Base-by-base conservation (phyloP, 1,140 invertebrate species). In the Metaphire vulgaris region DNA sequence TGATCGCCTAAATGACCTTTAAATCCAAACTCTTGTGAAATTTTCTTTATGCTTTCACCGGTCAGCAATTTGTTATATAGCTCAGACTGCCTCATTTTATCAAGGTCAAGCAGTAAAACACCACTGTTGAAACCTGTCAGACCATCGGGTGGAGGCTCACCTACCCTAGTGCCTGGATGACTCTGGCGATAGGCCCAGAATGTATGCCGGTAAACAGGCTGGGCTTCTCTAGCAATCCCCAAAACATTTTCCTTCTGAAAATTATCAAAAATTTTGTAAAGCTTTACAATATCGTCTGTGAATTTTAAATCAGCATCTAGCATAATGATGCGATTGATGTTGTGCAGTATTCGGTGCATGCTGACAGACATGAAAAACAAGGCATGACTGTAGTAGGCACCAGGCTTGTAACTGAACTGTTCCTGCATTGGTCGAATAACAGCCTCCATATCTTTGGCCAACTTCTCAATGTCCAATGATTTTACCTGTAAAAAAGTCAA, bases 1-100 rank as follows among this genome's bases (percentile, higher is more conserved):
- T 95, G 93, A 85, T 94, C 93, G 1, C 93, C 93, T 28, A 95
- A 87, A 85, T 95, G 92, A 12, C 93, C 93, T 86, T 90, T 83
- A 72, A 89, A 89, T 33, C 87, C 85, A 85, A 92, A 93, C 83
- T 93, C 92, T 15, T 89, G 80, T 1, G 90, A 89, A 74, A 92
- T 84, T 66, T 88, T 85, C 31, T 88, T 81, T 26, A 93, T 87
- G 77, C 85, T 88, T 21, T 89, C 83, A 41, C 88, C 86, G 29
- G 85, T 88, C 12, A 92, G 81, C 67, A 91, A 85, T 16, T 88
- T 83, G 76, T 89, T 86, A 78, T 90, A 91, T 21, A 88, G 80
- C 34, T 85, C 80, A 0, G 91, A 92, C 77, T 89, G 83, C 79
- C 83, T 78, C 82, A 94, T 89, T 81, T 88, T 88, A 31, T 91